Percentiles rank a stretch among this genome's conserved stretches.
Conservation (phyloP, 1,140 invertebrate genomes). For the Drosophila bipectinata region DNA sequence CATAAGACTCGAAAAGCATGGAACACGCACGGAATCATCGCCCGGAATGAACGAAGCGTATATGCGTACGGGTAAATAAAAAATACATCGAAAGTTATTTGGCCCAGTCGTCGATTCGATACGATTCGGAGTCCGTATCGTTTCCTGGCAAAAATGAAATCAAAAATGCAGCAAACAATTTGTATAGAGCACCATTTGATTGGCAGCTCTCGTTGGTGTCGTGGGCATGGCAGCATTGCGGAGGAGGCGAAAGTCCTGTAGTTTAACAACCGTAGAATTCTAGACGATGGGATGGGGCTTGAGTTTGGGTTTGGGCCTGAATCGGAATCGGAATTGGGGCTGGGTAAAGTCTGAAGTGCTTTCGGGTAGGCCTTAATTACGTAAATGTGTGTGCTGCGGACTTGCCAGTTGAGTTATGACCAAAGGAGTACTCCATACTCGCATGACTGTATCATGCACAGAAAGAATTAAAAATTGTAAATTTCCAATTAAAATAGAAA, state of each 20-base stretch:
- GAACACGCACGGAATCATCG: slow-evolving; percentile 24
- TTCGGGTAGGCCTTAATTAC: slow-evolving; percentile 80
- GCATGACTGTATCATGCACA: slow-evolving; percentile 36
- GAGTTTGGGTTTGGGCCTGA: slow-evolving; percentile 8
- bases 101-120: slow-evolving; percentile 38
- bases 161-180: slow-evolving; percentile 76
- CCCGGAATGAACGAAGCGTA: slow-evolving; percentile 23
- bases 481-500: not conserved
- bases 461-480: not conserved
- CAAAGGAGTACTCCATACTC: slow-evolving; percentile 69
- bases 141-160: slow-evolving; percentile 60
- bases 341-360: slow-evolving; percentile 76
- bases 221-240: slow-evolving; percentile 56
- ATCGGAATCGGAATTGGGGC: slow-evolving; percentile 2
- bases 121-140: slow-evolving; percentile 1
- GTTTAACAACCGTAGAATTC: slow-evolving; percentile 45
- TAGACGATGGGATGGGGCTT: slow-evolving; percentile 26
- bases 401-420: slow-evolving; percentile 71
- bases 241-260: slow-evolving; percentile 40
- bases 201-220: slow-evolving; percentile 49
- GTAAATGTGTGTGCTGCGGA: slow-evolving; percentile 69
- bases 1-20: slow-evolving; percentile 45
- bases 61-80: slow-evolving; percentile 58
- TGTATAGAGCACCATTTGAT: slow-evolving; percentile 73
- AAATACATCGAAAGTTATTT: slow-evolving; percentile 68